Conservation (phyloP, 2,797 vertebrate species). For the Enteromius viviparus region DNA sequence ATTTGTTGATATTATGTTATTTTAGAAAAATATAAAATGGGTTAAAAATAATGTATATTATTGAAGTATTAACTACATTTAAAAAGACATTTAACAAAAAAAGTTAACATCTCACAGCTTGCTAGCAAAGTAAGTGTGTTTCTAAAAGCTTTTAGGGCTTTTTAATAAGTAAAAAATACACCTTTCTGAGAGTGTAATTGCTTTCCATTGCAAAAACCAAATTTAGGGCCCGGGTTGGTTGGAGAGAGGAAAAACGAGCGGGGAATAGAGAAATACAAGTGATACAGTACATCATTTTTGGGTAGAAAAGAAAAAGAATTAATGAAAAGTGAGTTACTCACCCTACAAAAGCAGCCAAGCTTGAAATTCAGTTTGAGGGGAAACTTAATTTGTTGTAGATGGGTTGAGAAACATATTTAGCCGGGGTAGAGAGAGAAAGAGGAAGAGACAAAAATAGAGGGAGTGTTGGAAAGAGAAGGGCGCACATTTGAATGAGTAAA, state of each 20-base stretch:
- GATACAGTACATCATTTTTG: slow-evolving; percentile 94
- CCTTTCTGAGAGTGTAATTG: slow-evolving; percentile 95
- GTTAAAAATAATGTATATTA: background rate
- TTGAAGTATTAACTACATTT: background rate
- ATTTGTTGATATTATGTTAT: background rate
- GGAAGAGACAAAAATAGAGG: slow-evolving; percentile 25
- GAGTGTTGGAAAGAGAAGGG: background rate
- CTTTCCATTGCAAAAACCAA: slow-evolving; percentile 86
- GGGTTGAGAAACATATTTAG: slow-evolving; percentile 96
- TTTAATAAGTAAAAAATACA: slow-evolving; percentile 91
- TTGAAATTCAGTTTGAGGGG: slow-evolving; percentile 97
- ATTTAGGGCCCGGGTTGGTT: slow-evolving; percentile 77
- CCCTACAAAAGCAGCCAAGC: slow-evolving; percentile 90
- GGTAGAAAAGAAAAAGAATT: slow-evolving; percentile 86
- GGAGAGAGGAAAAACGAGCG: slow-evolving; percentile 41
- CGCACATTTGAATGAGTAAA: slow-evolving; percentile 12
- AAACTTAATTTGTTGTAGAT: slow-evolving; percentile 99
- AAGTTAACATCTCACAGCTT: background rate
- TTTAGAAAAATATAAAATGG: background rate
- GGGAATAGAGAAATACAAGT: slow-evolving; percentile 71
- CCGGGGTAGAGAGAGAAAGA: slow-evolving; percentile 69
- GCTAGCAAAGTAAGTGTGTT: slow-evolving; percentile 81
- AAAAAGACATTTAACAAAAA: background rate
- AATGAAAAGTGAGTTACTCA: slow-evolving; percentile 96
- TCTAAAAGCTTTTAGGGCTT: slow-evolving; percentile 84